phyloP scores from a whole-genome alignment of 2,888 invertebrate genomes.

The Ferrisia virgata region DNA sequence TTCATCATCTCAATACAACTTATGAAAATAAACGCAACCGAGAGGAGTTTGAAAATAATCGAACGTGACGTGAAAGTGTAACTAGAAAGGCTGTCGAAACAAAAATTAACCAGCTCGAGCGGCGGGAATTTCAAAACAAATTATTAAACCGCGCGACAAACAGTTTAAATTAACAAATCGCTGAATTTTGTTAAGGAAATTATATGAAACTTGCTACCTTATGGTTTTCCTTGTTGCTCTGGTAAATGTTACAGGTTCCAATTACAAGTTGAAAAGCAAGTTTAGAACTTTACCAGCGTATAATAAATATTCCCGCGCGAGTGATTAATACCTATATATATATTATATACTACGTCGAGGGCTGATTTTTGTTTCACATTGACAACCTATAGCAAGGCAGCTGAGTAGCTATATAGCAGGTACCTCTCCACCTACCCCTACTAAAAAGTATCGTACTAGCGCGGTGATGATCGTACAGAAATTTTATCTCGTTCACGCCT shows the following conservation, averaged over 20 bases:
- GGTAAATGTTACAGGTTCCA: slow-evolving; percentile 6
- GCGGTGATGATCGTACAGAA: not conserved
- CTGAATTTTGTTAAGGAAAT: slow-evolving; percentile 10
- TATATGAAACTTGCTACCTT: slow-evolving; percentile 22
- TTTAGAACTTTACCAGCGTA: slow-evolving; percentile 18
- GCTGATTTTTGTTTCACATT: slow-evolving; percentile 5
- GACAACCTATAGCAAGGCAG: not conserved
- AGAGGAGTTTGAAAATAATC: not conserved
- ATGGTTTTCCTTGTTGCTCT: slow-evolving; percentile 26
- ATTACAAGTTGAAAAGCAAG: slow-evolving; percentile 30
- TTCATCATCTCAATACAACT: too few relatives aligned
- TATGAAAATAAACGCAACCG: too few relatives aligned
- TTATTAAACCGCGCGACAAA: slow-evolving; percentile 19
- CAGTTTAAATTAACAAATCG: slow-evolving; percentile 32
- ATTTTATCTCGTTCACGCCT: slow-evolving; percentile 23
- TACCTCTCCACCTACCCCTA: too few relatives aligned
- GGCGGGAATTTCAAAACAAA: slow-evolving; percentile 24
- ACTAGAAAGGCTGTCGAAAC: not conserved
- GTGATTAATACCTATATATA: too few relatives aligned
- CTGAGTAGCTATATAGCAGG: too few relatives aligned
- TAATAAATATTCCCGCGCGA: slow-evolving; percentile 20
- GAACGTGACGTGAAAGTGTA: not conserved
- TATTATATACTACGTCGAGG: too few relatives aligned
- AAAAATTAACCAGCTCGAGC: not conserved
- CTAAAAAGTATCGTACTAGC: not conserved